phyloP scores from a whole-genome alignment of 2,888 invertebrate species.

The Ophion slaviceki region DNA sequence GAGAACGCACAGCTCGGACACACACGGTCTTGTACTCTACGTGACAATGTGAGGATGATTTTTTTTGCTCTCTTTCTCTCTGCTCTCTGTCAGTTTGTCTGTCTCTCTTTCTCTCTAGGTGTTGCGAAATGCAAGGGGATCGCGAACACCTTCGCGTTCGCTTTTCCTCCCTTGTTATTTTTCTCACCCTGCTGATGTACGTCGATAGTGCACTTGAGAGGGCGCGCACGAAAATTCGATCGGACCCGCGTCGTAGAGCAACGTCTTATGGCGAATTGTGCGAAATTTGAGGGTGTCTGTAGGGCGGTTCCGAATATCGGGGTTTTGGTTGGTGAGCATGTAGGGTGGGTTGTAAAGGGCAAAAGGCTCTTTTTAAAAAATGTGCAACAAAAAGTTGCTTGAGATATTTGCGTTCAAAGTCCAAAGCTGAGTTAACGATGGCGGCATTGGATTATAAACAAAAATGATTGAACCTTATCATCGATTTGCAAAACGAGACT shows the following conservation, averaged over 20 bases:
- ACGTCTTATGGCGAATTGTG: background rate
- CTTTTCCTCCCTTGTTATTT: conserved; percentile 4
- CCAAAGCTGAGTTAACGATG: too few species aligned
- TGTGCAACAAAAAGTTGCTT: too few species aligned
- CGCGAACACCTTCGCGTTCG: conserved; percentile 7
- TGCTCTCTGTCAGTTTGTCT: background rate
- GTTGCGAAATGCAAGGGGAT: conserved; percentile 21
- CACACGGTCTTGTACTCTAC: conserved; percentile 14
- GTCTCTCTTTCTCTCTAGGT: background rate
- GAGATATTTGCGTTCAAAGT: too few species aligned
- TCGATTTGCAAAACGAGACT: too few species aligned
- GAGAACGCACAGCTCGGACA: background rate
- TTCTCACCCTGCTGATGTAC: background rate
- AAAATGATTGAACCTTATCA: too few species aligned
- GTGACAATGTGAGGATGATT: background rate
- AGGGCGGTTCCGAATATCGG: too few species aligned
- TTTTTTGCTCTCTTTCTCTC: conserved; percentile 10
- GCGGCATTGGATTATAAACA: too few species aligned
- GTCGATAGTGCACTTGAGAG: conserved; percentile 6
- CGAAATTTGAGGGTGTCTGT: background rate
- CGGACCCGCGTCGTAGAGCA: background rate
- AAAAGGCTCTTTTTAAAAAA: too few species aligned
- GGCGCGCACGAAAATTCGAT: conserved; percentile 2
- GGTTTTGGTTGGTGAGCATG: too few species aligned
- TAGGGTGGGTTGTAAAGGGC: too few species aligned